Evolutionary conservation across 2,888 invertebrate species (phyloP).

Genomic region (Bellardia bayeri): DNA sequence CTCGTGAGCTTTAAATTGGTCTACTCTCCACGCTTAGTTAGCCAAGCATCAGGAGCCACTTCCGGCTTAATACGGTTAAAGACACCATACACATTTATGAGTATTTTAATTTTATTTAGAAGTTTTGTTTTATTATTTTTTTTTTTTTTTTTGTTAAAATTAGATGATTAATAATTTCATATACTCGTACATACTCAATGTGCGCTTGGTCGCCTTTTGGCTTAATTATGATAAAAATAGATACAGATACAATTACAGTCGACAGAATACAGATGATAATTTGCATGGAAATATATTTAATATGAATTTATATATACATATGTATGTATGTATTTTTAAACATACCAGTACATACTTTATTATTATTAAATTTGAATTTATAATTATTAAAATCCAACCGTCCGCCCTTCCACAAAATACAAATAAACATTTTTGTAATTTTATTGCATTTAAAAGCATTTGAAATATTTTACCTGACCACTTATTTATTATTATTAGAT

Average conservation of each 20-base stretch:
- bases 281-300: not conserved
- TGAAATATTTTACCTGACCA: not conserved
- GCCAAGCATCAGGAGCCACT: conserved; percentile 84
- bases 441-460: not conserved
- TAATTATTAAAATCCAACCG: conserved; percentile 38
- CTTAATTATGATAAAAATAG: conserved; percentile 57
- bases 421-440: not conserved
- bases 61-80: conserved; percentile 77
- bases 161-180: conserved; percentile 71
- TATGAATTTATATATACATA: conserved; percentile 3
- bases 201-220: conserved; percentile 69
- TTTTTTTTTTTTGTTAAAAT: conserved; percentile 54
- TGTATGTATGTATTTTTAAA: not conserved
- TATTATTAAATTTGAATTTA: conserved; percentile 39
- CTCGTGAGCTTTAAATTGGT: conserved; percentile 67
- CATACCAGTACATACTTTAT: conserved; percentile 5
- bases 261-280: conserved; percentile 14
- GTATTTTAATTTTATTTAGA: conserved; percentile 38
- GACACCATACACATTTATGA: conserved; percentile 55
- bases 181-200: conserved; percentile 40
- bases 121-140: conserved; percentile 18
- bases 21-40: conserved; percentile 83
- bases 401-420: not conserved
- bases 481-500: not conserved
- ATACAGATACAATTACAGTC: conserved; percentile 18